These are phyloP conservation scores for Masticophis lateralis DNA, from an alignment of 2,797 vertebrate species.

Conservation along the genomic window DNA sequence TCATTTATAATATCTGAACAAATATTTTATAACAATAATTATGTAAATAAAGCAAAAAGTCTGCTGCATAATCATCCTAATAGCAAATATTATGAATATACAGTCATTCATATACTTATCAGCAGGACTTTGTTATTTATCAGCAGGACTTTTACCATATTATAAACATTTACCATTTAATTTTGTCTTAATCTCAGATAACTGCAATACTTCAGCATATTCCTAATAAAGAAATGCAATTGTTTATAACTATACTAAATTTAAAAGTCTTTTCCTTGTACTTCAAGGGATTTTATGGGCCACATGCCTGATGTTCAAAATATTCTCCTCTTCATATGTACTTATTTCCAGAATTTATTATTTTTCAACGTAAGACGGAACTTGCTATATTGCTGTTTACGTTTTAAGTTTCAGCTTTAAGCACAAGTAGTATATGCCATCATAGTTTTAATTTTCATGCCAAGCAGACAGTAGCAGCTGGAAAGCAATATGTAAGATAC, in stretches of 20 bases:
- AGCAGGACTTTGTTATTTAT: neutral
- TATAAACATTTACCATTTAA: neutral
- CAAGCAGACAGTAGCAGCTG: slow-evolving; percentile 68
- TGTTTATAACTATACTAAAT: neutral
- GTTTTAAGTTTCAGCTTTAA: slow-evolving; percentile 67
- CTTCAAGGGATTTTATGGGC: neutral
- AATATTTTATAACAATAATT: neutral
- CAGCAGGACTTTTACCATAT: neutral
- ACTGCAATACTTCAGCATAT: neutral
- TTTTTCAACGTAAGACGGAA: slow-evolving; percentile 30
- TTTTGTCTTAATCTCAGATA: neutral
- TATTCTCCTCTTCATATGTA: slow-evolving; percentile 12
- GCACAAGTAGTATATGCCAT: slow-evolving; percentile 70
- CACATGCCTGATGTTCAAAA: neutral
- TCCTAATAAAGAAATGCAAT: neutral
- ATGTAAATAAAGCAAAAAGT: neutral
- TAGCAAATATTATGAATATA: neutral
- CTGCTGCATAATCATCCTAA: neutral
- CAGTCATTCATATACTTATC: neutral
- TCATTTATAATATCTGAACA: neutral
- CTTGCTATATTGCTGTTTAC: slow-evolving; percentile 60
- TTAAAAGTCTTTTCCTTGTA: neutral
- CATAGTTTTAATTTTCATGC: slow-evolving; percentile 70
- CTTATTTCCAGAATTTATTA: slow-evolving; percentile 43
- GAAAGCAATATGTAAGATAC: slow-evolving; percentile 66